A percentile compares a stretch with the other conserved stretches of the same genome.
Evolutionary conservation across 2,888 invertebrate species (phyloP).

Genomic region (Brachyptera putata): DNA sequence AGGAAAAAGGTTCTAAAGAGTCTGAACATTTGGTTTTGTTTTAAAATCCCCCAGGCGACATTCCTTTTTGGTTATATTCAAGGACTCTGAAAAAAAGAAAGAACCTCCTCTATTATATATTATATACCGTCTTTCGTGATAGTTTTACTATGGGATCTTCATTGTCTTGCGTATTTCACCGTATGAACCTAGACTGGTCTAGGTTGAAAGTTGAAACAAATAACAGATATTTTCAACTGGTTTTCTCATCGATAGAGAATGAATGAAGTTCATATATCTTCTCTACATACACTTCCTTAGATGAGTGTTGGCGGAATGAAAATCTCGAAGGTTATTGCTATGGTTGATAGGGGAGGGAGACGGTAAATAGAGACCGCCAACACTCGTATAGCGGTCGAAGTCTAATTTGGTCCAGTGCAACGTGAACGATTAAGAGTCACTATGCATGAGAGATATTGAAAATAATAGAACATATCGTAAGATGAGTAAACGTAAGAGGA

Average conservation of each 20-base stretch:
- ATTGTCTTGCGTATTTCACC: slow-evolving; percentile 10
- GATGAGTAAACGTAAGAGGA: no score
- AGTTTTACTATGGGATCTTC: not conserved
- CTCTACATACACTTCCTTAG: no score
- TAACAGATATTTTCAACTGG: not conserved
- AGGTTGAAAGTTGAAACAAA: not conserved
- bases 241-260: not conserved
- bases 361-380: no score
- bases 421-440: no score
- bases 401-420: not conserved
- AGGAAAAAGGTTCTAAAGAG: slow-evolving; percentile 3
- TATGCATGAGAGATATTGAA: not conserved
- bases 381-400: no score
- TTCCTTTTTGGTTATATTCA: slow-evolving; percentile 15
- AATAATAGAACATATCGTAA: no score
- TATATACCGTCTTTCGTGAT: not conserved
- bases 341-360: no score
- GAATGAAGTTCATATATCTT: not conserved
- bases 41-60: slow-evolving; percentile 8
- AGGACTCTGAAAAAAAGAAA: slow-evolving; percentile 11
- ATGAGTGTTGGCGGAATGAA: no score
- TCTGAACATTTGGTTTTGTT: slow-evolving; percentile 8
- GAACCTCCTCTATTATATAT: not conserved
- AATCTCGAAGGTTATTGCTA: no score
- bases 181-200: not conserved